Evolutionary conservation across 2,888 invertebrate species (phyloP).

Genomic region (Drosophila emarginata): DNA sequence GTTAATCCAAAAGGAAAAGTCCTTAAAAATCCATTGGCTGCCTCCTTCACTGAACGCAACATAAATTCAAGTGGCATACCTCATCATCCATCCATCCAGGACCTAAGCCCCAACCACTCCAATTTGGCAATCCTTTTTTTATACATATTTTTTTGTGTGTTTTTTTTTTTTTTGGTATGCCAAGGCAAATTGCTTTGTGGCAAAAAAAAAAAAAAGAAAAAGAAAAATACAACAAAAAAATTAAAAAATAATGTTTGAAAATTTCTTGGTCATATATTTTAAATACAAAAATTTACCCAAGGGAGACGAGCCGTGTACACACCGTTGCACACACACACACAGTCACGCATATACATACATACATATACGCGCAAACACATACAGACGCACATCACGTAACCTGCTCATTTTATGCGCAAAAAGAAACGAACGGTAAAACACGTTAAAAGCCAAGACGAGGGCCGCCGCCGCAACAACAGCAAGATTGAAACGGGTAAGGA

Average conservation of each 20-base stretch:
- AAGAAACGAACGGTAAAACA: constrained; percentile 73
- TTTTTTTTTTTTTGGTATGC: constrained; percentile 3
- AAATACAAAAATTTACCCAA: constrained; percentile 71
- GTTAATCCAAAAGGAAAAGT: constrained; percentile 1
- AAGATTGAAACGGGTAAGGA: not conserved
- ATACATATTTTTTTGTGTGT: constrained; percentile 5
- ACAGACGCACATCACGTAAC: constrained; percentile 29
- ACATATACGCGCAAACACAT: constrained; percentile 19
- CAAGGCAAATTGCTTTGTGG: constrained; percentile 49
- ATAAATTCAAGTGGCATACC: constrained; percentile 35
- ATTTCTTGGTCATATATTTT: constrained; percentile 73
- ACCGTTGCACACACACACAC: constrained; percentile 14
- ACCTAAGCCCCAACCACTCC: constrained; percentile 24
- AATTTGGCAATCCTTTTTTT: constrained; percentile 28
- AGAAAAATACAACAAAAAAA: constrained; percentile 42
- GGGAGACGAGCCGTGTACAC: constrained; percentile 54
- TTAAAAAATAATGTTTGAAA: constrained; percentile 70
- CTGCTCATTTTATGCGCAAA: constrained; percentile 70
- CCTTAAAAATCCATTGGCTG: constrained; percentile 7
- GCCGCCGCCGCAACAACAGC: constrained; percentile 33
- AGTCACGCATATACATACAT: too few relatives aligned
- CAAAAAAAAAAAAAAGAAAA: constrained; percentile 23
- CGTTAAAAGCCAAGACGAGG: constrained; percentile 73
- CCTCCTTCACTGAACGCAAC: constrained; percentile 26
- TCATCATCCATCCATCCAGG: constrained; percentile 7